Percentiles rank a stretch among this genome's conserved stretches.
phyloP scores from a whole-genome alignment of 2,888 invertebrate genomes.

The Drosophila falleni region DNA sequence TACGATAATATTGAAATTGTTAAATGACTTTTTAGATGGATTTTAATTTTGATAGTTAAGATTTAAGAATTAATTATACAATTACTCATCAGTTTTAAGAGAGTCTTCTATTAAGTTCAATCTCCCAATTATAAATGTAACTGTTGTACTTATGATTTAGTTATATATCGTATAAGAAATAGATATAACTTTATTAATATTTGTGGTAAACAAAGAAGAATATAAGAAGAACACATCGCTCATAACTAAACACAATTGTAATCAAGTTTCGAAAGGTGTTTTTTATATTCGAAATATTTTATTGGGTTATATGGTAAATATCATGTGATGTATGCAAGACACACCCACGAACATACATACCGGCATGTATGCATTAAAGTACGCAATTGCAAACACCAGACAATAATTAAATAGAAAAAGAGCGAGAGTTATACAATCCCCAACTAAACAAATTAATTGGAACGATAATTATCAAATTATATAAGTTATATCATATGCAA shows the following conservation, averaged over 20 bases:
- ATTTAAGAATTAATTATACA: neutral
- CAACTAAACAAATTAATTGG: slow-evolving; percentile 16
- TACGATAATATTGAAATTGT: neutral
- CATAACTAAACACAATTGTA: slow-evolving; percentile 11
- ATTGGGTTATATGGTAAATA: slow-evolving; percentile 14
- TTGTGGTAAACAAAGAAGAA: slow-evolving; percentile 7
- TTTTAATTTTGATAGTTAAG: neutral
- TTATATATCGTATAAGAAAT: slow-evolving; percentile 15
- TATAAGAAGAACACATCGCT: slow-evolving; percentile 30
- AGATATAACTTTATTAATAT: slow-evolving; percentile 2
- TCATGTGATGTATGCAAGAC: slow-evolving; percentile 7
- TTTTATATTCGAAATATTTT: slow-evolving; percentile 20
- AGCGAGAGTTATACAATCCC: slow-evolving; percentile 19
- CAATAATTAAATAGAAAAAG: slow-evolving; percentile 15
- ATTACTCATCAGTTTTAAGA: neutral
- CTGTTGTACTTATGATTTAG: slow-evolving; percentile 19
- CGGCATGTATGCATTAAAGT: too few relatives aligned
- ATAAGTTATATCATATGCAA: slow-evolving; percentile 18
- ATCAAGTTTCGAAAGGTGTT: slow-evolving; percentile 15
- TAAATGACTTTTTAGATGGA: neutral
- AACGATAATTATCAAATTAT: slow-evolving; percentile 16
- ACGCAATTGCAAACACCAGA: slow-evolving; percentile 1
- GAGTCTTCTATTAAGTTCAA: neutral
- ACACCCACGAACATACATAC: too few relatives aligned
- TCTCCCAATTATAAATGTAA: neutral